These are phyloP conservation scores for Zaprionus ghesquierei DNA, from an alignment of 1,140 invertebrate genomes.

Conservation along the genomic window DNA sequence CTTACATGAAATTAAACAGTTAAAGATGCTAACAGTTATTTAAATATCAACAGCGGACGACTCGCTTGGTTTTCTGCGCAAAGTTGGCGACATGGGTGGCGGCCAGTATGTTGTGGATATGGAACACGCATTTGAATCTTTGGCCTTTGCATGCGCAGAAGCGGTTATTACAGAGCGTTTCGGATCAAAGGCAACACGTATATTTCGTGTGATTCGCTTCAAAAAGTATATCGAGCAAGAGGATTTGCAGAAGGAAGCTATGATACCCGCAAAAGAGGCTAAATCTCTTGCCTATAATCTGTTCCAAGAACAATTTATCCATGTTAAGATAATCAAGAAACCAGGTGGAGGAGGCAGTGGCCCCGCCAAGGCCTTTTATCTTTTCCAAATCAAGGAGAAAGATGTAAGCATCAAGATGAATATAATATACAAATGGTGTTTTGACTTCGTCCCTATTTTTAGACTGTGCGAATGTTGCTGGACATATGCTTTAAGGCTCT, in stretches of 20 bases:
- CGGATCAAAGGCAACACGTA: slow-evolving; percentile 92
- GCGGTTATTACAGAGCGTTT: slow-evolving; percentile 91
- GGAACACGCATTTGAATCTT: slow-evolving; percentile 85
- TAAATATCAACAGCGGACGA: slow-evolving; percentile 86
- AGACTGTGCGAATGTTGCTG: slow-evolving; percentile 89
- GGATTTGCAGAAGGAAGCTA: slow-evolving; percentile 92
- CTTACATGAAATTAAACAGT: background rate
- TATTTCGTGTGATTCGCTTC: slow-evolving; percentile 91
- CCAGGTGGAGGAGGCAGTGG: slow-evolving; percentile 82
- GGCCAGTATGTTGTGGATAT: slow-evolving; percentile 90
- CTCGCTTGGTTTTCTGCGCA: slow-evolving; percentile 87
- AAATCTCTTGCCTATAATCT: slow-evolving; percentile 92
- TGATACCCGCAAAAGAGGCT: slow-evolving; percentile 94
- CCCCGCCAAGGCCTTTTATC: slow-evolving; percentile 87
- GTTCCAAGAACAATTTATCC: slow-evolving; percentile 91
- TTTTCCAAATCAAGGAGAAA: slow-evolving; percentile 88
- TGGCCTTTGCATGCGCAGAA: slow-evolving; percentile 88
- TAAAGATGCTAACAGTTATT: slow-evolving; percentile 42
- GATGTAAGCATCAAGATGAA: slow-evolving; percentile 42
- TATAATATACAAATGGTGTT: background rate
- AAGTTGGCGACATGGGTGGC: slow-evolving; percentile 89
- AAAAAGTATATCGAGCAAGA: slow-evolving; percentile 94
- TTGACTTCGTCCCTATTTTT: slow-evolving; percentile 12
- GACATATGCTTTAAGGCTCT: slow-evolving; percentile 91
- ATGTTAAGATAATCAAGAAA: slow-evolving; percentile 82